Evolutionary conservation across 2,797 vertebrate genomes (phyloP), one percentile per base, ranked within the genome.

Genomic region (Vireo griseus): DNA sequence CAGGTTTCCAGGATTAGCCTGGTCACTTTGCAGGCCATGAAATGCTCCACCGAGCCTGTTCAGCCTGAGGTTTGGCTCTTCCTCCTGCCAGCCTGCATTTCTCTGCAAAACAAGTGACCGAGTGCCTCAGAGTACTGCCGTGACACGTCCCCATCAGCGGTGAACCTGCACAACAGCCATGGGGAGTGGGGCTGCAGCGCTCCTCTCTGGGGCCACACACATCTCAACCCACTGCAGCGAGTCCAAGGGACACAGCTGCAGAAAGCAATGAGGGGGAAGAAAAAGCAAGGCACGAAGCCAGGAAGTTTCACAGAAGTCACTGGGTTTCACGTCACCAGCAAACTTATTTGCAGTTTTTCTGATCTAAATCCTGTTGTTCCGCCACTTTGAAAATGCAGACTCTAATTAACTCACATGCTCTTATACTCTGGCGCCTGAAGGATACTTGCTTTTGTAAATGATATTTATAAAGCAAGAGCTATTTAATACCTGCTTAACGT

Each of bases 401-500:
- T 86, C 90, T 92, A 82, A 92, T 94, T 92, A 95, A 74, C 33
- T 81, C 72, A 16, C 33, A 66, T 40, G 52, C 79, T 67, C 39
- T 69, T 3, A 71, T 2, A 11, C 52, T 69, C 51, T 40, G 52
- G 57, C 0, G 1, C 35, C 79, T 86, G 45, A 94, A 86, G 61
- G 79, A 80, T 73, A 66, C 47, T 69, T 58, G 76, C 68, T 74
- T 88, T 90, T 84, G 73, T 40, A 88, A 91, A 83, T 72, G 10
- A 26, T 75, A 86, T 80, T 80, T 92, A 86, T 88, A 81, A 88
- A 88, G 82, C 90, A 69, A 62, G 31, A 76, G 69, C 62, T 77
- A 88, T 86, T 92, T 94, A 91, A 94, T 83, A 94, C 80, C 83
- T 95, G 42, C 92, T 92, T 86, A 93, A 75, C 66, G 68, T 71